These are phyloP conservation scores for Cinclus cinclus DNA, from an alignment of 2,113 vertebrate species.

Conservation along the genomic window DNA sequence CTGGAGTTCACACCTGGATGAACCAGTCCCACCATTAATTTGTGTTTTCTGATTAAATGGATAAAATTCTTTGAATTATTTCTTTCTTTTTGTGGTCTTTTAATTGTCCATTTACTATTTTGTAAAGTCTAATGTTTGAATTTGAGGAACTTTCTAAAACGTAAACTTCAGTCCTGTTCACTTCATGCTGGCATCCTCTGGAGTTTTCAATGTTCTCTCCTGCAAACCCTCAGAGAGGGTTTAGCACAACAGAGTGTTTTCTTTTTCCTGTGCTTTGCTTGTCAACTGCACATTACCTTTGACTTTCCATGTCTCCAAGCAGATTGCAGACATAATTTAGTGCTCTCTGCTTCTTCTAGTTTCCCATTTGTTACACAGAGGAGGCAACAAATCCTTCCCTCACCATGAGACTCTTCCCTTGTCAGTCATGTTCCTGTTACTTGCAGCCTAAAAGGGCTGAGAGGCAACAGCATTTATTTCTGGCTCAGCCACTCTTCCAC, in stretches of 20 bases:
- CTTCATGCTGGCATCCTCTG: not conserved
- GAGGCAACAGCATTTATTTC: not conserved
- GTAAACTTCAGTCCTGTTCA: not conserved
- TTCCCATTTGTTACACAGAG: not conserved
- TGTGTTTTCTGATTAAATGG: not conserved
- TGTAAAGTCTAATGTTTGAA: not conserved
- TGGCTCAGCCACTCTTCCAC: not conserved
- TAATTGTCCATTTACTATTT: not conserved
- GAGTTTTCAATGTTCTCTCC: not conserved
- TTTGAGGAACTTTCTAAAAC: not conserved
- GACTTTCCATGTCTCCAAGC: not conserved
- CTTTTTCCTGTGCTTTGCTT: not conserved
- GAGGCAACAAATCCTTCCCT: not conserved
- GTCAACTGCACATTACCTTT: not conserved
- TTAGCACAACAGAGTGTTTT: not conserved
- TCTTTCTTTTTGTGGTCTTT: not conserved
- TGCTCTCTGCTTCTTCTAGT: not conserved
- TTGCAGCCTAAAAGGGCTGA: not conserved
- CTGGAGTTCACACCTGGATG: not conserved
- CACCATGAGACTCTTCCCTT: not conserved
- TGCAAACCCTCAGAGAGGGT: not conserved
- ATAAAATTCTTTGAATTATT: not conserved
- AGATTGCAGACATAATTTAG: not conserved
- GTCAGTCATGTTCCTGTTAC: not conserved
- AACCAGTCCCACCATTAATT: not conserved